A percentile compares a stretch with the other conserved stretches of the same genome.
Evolutionary conservation across 2,113 vertebrate species (phyloP).

Genomic region (Nesogale talazaci): DNA sequence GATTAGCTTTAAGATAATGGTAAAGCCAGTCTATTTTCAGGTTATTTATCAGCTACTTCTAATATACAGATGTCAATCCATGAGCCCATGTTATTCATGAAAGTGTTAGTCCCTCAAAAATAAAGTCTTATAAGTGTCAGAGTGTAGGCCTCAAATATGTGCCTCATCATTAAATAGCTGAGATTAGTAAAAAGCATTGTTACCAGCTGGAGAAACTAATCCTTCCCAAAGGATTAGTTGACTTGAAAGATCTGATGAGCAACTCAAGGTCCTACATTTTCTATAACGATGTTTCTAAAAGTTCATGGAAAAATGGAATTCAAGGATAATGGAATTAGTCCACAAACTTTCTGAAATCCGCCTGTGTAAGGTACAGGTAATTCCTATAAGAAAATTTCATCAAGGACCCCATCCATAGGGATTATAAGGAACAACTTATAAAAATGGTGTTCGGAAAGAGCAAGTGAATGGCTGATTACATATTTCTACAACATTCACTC

Average conservation of each 20-base stretch:
- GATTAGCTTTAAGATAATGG: background rate
- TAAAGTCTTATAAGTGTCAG: background rate
- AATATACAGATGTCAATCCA: background rate
- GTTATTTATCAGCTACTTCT: background rate
- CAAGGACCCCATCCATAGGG: background rate
- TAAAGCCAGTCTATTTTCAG: background rate
- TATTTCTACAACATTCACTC: background rate
- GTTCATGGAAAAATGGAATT: no score
- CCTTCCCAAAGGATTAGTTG: background rate
- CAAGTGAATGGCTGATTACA: background rate
- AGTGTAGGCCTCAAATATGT: background rate
- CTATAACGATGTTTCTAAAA: background rate
- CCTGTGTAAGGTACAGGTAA: background rate
- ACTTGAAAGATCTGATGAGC: background rate
- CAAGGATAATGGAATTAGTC: no score
- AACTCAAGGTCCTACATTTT: background rate
- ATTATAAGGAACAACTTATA: background rate
- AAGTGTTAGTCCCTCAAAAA: background rate
- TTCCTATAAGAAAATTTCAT: background rate
- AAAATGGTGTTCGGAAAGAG: background rate
- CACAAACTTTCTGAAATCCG: no score
- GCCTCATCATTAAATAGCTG: background rate
- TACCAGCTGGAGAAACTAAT: background rate
- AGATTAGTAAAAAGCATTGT: background rate
- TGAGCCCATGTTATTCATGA: background rate